Percentiles rank a stretch among this genome's conserved stretches.
Evolutionary conservation across 2,888 invertebrate species (phyloP).

Genomic region (Andrena camellia): DNA sequence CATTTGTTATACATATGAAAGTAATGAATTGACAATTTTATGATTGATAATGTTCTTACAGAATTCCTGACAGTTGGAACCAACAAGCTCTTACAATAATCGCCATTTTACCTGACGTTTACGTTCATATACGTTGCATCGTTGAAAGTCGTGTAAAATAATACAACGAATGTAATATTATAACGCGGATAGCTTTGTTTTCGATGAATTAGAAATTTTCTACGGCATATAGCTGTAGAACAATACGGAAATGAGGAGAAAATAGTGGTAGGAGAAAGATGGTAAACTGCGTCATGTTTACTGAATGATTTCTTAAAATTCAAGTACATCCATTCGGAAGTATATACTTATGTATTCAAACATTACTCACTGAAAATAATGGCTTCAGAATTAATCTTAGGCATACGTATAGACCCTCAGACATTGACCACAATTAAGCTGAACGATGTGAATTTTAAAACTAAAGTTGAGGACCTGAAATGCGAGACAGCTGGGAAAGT

Average conservation of each 20-base stretch:
- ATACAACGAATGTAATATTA: constrained; percentile 5
- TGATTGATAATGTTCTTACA: neutral
- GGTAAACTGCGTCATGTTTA: constrained; percentile 18
- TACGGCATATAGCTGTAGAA: neutral
- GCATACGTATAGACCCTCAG: constrained; percentile 86
- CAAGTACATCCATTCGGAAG: constrained; percentile 36
- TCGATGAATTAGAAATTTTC: neutral
- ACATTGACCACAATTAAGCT: constrained; percentile 87
- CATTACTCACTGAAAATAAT: constrained; percentile 63
- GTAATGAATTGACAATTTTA: neutral
- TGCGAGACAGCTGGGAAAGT: constrained; percentile 87
- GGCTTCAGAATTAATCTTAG: constrained; percentile 82
- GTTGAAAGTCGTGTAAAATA: constrained; percentile 10
- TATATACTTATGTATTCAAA: constrained; percentile 22
- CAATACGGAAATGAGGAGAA: neutral
- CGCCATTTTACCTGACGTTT: neutral
- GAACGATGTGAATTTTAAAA: constrained; percentile 88
- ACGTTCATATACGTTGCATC: too few species aligned
- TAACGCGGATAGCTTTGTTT: neutral
- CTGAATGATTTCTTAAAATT: constrained; percentile 42
- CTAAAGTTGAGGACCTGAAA: constrained; percentile 88
- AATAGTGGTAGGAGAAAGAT: neutral
- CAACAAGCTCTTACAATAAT: neutral
- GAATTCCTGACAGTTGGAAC: neutral
- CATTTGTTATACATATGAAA: neutral